Percentiles rank a stretch among this genome's conserved stretches.
Conservation (phyloP, 2,797 vertebrate genomes). For the Eptatretus atami region DNA sequence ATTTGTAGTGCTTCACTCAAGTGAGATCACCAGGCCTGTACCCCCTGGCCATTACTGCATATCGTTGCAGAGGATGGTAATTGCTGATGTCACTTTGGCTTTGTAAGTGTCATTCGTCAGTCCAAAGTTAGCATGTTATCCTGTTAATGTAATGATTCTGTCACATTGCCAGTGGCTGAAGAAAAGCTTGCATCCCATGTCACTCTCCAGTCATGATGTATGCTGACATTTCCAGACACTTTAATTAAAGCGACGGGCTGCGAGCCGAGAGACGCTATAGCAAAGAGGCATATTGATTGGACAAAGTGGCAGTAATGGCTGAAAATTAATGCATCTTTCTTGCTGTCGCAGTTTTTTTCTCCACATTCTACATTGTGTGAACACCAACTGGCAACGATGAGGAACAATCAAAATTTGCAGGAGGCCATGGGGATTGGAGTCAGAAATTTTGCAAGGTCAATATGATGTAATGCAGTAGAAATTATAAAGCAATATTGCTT, state of each 20-base stretch:
- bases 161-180: conserved; percentile 3
- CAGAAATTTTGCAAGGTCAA: too few species aligned
- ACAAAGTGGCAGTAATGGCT: background rate
- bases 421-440: too few species aligned
- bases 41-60: too few species aligned
- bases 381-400: too few species aligned
- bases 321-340: too few species aligned
- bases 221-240: background rate
- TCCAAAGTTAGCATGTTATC: conserved; percentile 3
- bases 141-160: conserved; percentile 6
- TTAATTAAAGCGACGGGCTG: background rate
- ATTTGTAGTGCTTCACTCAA: too few species aligned
- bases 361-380: too few species aligned
- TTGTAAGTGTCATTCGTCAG: conserved; percentile 1
- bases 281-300: conserved; percentile 4
- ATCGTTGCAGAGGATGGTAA: background rate
- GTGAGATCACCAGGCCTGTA: too few species aligned
- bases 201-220: background rate
- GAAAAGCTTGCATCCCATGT: conserved; percentile 3
- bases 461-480: too few species aligned
- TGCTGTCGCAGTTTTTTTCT: too few species aligned
- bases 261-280: background rate
- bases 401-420: too few species aligned
- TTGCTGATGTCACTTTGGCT: conserved; percentile 2
- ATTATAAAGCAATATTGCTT: too few species aligned